Base-by-base conservation (phyloP, 2,113 vertebrate genomes). In the Sardina pilchardus region DNA sequence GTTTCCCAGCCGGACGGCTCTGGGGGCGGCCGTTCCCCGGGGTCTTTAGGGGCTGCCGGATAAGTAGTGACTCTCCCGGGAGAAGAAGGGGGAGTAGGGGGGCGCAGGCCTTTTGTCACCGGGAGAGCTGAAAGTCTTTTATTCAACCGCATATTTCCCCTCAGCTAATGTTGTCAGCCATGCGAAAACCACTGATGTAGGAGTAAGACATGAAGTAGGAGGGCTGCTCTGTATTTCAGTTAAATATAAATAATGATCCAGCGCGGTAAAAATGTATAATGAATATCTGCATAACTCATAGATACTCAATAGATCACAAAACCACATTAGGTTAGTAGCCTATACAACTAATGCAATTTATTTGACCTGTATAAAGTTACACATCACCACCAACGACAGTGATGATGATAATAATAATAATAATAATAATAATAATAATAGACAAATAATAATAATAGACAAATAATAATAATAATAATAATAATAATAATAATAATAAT, bases 11-110 rank as follows among this genome's bases (percentile, higher is more conserved):
- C 86, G 84, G 92, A 94, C 91, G 86, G 89, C 90, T 94, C 95
- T 88, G 93, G 92, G 94, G 90, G 91, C 85, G 85, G 84, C 86
- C 75, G 86, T 89, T 94, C 94, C 93, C 93, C 87, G 75, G 94
- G 94, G 94, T 94, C 94, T 94, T 95, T 95, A 95, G 93, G 92
- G 91, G 93, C 93, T 93, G 93, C 93, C 95, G 93, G 94, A 95
- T 95, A 95, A 96, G 94, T 94, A 95, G 94, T 93, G 93, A 88
- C 91, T 91, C 92, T 93, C 91, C 93, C 92, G 92, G 93, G 92
- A 93, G 93, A 94, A 93, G 91, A 91, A 88, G 93, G 89, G 91
- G 88, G 92, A 93, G 91, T 92, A 93, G 90, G 91, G 90, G 88
- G 82, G 90, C 91, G 91, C 90, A 92, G 92, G 92, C 92, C 81